Conservation (phyloP, 2,888 invertebrate species). For the Ephialtes manifestator region DNA sequence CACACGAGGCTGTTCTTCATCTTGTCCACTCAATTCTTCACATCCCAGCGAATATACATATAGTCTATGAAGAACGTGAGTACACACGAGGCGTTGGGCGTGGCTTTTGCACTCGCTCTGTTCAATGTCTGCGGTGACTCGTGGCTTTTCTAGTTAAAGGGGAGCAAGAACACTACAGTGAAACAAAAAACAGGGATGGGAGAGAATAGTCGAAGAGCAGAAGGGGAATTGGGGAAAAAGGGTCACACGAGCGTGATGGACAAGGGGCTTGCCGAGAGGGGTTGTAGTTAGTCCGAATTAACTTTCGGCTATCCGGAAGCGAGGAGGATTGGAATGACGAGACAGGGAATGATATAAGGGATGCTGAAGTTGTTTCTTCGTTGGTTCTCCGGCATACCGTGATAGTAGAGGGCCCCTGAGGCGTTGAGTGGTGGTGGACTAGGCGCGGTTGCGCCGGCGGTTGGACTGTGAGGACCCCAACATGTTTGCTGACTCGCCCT, state of each 20-base stretch:
- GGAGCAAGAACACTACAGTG: not conserved
- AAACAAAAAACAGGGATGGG: conserved; percentile 15
- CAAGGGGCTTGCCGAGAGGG: conserved; percentile 41
- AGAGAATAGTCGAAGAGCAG: not conserved
- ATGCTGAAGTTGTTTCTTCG: conserved; percentile 53
- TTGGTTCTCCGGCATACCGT: conserved; percentile 77
- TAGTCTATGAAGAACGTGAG: conserved; percentile 2
- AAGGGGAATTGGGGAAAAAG: conserved; percentile 54
- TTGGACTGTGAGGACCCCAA: conserved; percentile 92
- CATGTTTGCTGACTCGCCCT: conserved; percentile 86
- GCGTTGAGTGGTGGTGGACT: conserved; percentile 85
- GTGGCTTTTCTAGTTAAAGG: conserved; percentile 34
- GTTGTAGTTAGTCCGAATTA: conserved; percentile 56
- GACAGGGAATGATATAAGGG: conserved; percentile 10
- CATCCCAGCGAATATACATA: not conserved
- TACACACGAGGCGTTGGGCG: conserved; percentile 60
- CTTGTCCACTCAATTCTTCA: conserved; percentile 4
- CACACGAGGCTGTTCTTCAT: conserved; percentile 12
- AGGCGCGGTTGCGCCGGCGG: conserved; percentile 90
- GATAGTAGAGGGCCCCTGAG: conserved; percentile 84
- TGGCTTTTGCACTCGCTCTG: conserved; percentile 59
- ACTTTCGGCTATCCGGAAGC: conserved; percentile 18
- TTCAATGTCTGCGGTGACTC: conserved; percentile 37
- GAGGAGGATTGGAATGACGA: conserved; percentile 32
- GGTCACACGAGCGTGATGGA: conserved; percentile 52